Percentiles rank a stretch among this genome's conserved stretches.
Conservation (phyloP, 2,113 vertebrate genomes). For the Edolisoma coerulescens region DNA sequence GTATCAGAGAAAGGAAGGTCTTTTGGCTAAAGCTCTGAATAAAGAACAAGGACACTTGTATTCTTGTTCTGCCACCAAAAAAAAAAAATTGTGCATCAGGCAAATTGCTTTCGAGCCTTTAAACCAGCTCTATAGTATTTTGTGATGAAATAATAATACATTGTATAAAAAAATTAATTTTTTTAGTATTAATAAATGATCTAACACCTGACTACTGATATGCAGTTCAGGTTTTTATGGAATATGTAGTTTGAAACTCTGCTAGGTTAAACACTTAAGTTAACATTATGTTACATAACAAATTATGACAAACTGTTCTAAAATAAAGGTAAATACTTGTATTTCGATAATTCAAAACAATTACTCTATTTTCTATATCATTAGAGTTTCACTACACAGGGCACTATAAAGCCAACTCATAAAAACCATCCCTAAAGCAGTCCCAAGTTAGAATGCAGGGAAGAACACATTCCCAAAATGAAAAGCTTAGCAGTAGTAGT, state of each 20-base stretch:
- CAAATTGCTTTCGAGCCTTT: not conserved
- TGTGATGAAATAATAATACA: not conserved
- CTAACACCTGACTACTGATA: not conserved
- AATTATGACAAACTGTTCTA: not conserved
- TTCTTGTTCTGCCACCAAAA: not conserved
- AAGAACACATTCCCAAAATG: not conserved
- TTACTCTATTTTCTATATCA: not conserved
- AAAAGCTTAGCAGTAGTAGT: not conserved
- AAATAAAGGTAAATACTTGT: not conserved
- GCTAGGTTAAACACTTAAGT: not conserved
- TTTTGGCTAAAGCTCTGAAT: not conserved
- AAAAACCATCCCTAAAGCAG: not conserved
- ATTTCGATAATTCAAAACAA: not conserved
- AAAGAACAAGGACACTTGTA: not conserved
- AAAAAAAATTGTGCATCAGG: not conserved
- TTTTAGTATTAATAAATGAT: not conserved
- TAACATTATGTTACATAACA: too few species aligned
- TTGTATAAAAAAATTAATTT: not conserved
- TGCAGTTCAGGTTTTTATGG: not conserved
- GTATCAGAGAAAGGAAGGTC: not conserved
- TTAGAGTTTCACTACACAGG: not conserved
- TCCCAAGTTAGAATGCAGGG: not conserved
- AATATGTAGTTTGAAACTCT: not conserved
- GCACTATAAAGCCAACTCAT: not conserved
- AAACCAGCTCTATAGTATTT: not conserved